Percentiles rank a stretch among this genome's conserved stretches.
phyloP scores from a whole-genome alignment of 1,140 invertebrate genomes.

The Heliconius nattereri region DNA sequence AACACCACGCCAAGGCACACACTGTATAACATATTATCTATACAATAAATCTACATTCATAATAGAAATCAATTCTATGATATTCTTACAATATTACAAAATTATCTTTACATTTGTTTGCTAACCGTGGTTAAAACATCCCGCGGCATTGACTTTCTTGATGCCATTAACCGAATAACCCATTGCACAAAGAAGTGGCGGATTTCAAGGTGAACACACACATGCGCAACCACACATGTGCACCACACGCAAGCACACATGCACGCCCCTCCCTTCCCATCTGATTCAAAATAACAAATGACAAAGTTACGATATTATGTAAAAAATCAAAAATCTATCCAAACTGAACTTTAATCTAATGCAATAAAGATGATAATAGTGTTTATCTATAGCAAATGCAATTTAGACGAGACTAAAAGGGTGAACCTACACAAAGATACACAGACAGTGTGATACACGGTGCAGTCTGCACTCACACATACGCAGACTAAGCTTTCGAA shows the following conservation, averaged over 20 bases:
- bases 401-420: constrained; percentile 68
- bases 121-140: constrained; percentile 66
- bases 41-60: background rate
- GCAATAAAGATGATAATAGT: constrained; percentile 5
- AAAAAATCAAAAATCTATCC: constrained; percentile 15
- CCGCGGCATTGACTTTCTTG: constrained; percentile 79
- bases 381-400: constrained; percentile 35
- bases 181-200: constrained; percentile 80
- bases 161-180: constrained; percentile 81
- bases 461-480: constrained; percentile 70
- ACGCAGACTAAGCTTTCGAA: constrained; percentile 36
- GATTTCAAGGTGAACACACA: constrained; percentile 80
- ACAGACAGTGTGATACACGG: constrained; percentile 56
- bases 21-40: too few relatives aligned
- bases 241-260: constrained; percentile 33
- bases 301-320: constrained; percentile 34
- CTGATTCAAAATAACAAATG: constrained; percentile 73
- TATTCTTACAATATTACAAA: background rate
- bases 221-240: constrained; percentile 39
- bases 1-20: too few relatives aligned
- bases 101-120: constrained; percentile 38
- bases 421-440: constrained; percentile 63
- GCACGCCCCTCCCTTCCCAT: constrained; percentile 48
- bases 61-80: background rate
- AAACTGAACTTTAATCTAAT: constrained; percentile 43